Conservation (phyloP, 1,140 invertebrate species). For the Micrasema longulum region DNA sequence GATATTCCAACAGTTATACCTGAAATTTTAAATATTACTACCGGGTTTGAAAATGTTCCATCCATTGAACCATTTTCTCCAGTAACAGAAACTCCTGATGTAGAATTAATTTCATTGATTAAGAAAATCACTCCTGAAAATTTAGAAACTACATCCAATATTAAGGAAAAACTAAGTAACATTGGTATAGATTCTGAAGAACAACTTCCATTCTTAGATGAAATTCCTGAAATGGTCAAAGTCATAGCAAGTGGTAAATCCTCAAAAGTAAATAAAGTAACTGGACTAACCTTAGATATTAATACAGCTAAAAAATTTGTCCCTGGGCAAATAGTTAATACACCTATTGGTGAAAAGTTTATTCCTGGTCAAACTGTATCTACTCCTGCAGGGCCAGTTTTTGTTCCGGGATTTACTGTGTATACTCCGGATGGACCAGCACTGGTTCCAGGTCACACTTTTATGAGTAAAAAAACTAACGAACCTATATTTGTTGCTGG, state of each 20-base stretch:
- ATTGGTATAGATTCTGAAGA: slow-evolving; percentile 66
- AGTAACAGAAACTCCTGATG: slow-evolving; percentile 67
- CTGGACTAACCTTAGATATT: slow-evolving; percentile 75
- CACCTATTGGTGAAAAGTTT: slow-evolving; percentile 76
- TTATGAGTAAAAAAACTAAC: slow-evolving; percentile 69
- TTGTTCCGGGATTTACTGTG: slow-evolving; percentile 80
- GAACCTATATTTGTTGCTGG: slow-evolving; percentile 76
- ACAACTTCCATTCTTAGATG: slow-evolving; percentile 72
- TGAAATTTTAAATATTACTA: slow-evolving; percentile 67
- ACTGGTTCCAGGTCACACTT: slow-evolving; percentile 77
- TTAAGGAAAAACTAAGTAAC: slow-evolving; percentile 70
- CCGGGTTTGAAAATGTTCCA: slow-evolving; percentile 73
- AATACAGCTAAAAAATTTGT: slow-evolving; percentile 75
- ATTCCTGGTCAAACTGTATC: slow-evolving; percentile 80
- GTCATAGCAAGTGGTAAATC: slow-evolving; percentile 72
- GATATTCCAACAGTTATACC: slow-evolving; percentile 62
- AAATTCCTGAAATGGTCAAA: slow-evolving; percentile 73
- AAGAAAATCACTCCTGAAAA: slow-evolving; percentile 67
- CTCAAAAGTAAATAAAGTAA: slow-evolving; percentile 70
- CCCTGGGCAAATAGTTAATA: slow-evolving; percentile 77
- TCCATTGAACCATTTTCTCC: slow-evolving; percentile 72
- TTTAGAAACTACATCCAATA: slow-evolving; percentile 69
- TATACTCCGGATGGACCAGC: slow-evolving; percentile 74
- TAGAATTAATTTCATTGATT: slow-evolving; percentile 66
- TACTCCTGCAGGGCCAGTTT: slow-evolving; percentile 74